Evolutionary conservation across 2,888 invertebrate species (phyloP).

Genomic region (Mactromeris polynyma): DNA sequence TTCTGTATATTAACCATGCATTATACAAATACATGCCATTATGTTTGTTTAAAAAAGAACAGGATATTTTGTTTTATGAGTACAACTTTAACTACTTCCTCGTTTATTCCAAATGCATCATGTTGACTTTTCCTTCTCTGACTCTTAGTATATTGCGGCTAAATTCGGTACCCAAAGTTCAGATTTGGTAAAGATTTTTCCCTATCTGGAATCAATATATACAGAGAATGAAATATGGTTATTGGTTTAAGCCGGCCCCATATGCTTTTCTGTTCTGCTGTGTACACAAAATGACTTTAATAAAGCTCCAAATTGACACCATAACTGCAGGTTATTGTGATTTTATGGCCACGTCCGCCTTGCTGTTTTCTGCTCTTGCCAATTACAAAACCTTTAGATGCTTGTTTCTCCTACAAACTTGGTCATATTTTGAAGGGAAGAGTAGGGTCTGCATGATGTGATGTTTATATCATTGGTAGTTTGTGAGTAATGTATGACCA

Average conservation of each 20-base stretch:
- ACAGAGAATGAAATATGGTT: conserved; percentile 48
- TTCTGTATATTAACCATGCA: not conserved
- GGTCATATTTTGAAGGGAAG: conserved; percentile 32
- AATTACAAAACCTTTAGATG: conserved; percentile 53
- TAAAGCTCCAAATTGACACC: conserved; percentile 67
- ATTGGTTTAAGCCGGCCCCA: conserved; percentile 42
- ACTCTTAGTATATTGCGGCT: not conserved
- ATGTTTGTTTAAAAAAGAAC: not conserved
- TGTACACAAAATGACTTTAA: conserved; percentile 71
- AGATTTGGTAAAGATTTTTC: conserved; percentile 2
- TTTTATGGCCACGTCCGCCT: conserved; percentile 61
- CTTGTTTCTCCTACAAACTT: conserved; percentile 28
- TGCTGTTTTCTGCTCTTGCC: conserved; percentile 61
- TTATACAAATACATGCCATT: not conserved
- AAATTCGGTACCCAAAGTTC: not conserved
- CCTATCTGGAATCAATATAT: conserved; percentile 53
- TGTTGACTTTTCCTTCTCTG: not conserved
- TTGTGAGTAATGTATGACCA: conserved; percentile 23
- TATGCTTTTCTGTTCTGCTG: conserved; percentile 42
- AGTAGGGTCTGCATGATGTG: conserved; percentile 15
- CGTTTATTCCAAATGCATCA: not conserved
- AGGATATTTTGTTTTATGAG: not conserved
- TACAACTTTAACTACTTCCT: not conserved
- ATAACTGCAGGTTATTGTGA: conserved; percentile 68
- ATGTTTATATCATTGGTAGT: conserved; percentile 29